These are phyloP conservation scores for Arbacia lixula DNA, from an alignment of 53 echinoderm and acorn worm species.

Conservation along the genomic window DNA sequence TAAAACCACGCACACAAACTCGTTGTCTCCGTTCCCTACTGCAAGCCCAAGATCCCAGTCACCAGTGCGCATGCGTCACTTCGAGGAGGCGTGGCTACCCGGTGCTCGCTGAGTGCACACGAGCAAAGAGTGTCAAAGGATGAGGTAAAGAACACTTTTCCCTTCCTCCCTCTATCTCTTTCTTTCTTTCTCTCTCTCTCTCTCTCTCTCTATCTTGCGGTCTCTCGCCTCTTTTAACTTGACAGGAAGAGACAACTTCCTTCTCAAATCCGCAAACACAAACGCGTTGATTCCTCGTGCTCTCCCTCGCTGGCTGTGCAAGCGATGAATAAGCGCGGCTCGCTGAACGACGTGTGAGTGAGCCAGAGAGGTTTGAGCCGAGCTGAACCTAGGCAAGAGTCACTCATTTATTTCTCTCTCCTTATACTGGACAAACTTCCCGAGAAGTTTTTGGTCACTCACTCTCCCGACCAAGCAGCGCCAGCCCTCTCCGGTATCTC, in stretches of 20 bases:
- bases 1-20: constrained; percentile 8
- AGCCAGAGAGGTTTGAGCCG: neutral
- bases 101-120: neutral
- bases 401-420: neutral
- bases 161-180: constrained; percentile 6
- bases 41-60: too few species aligned
- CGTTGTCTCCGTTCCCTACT: too few species aligned
- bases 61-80: constrained; percentile 36
- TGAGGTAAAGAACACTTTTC: neutral
- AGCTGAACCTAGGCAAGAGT: neutral
- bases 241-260: constrained; percentile 38
- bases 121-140: neutral
- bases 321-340: constrained; percentile 13
- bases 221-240: too few species aligned
- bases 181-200: too few species aligned
- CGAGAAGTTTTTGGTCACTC: too few species aligned
- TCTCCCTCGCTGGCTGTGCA: neutral
- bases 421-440: too few species aligned
- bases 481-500: too few species aligned
- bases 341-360: too few species aligned
- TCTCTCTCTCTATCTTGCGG: too few species aligned
- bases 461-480: neutral
- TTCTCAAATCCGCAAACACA: constrained; percentile 35
- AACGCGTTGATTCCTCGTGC: constrained; percentile 25
- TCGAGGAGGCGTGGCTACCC: constrained; percentile 35